Evolutionary conservation across 2,888 invertebrate genomes (phyloP), one percentile per base, ranked within the genome.

Genomic region (Aphidius colemani): DNA sequence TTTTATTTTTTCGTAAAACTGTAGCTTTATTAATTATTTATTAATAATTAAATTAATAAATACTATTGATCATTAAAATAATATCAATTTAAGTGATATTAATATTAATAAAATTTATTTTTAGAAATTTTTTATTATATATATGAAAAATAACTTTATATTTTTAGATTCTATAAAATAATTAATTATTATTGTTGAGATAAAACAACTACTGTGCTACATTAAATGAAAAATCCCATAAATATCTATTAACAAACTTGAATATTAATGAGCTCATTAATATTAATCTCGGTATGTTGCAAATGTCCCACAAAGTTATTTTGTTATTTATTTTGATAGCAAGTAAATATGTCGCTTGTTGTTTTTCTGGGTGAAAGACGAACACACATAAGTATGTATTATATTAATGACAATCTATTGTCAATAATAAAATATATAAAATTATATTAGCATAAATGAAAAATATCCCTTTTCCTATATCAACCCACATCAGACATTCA

Each of bases 211-310:
- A 18, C 39, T 45, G 46, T 41, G 18, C 10, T 43, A 18, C 44
- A 55, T 57, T 57, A 45, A 46, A 57, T 45, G 46, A 9, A 57
- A 64, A 69, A 68, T 65, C 66, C 68, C 74, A 74, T 74, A 74
- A 76, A 77, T 75, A 72, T 71, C 70, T 70, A 70, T 71, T 57
- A 57, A 57, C 45, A 57, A 30, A 30, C 69, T 64, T 53, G 65
- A 72, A 68, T 69, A 63, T 69, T 70, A 69, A 73, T 72, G 64
- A 59, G 66, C 66, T 69, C 69, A 71, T 72, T 73, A 68, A 70
- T 70, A 72, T 72, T 72, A 74, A 73, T 73, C 68, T 68, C 66
- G 53, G 63, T 59, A 57, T 64, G 61, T 63, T 45, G 56, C 56
- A 61, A 64, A 53, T 50, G 58, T 63, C 43, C 49, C 41, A 46